Base-by-base conservation (phyloP, 37 sponge, comb jelly and placozoan species). In the Beroe forskalii region DNA sequence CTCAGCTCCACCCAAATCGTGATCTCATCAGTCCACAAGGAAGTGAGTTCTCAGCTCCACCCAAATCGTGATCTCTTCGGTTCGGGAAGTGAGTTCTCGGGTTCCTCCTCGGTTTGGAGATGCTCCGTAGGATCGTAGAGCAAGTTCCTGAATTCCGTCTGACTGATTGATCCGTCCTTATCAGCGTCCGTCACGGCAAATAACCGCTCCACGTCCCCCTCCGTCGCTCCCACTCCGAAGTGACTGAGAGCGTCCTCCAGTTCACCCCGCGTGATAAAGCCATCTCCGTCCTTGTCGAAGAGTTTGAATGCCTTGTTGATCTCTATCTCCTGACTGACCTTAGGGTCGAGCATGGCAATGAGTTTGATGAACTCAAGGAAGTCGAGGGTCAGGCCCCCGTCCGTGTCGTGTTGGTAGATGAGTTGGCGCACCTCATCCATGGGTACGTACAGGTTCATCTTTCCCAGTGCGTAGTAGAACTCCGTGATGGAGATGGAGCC, bases 261-360 rank as follows among this genome's bases (percentile, higher is more conserved):
- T 48, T 80, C 86, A 9, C 27, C 30, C 55, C 32, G 27, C 6
- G 40, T 80, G 27, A 80, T 39, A 48, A 43, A 80, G 40, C 86
- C 86, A 30, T 80, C 86, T 1, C 35, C 38, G 55, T 80, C 35
- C 55, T 44, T 41, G 31, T 80, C 86, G 22, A 80, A 80, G 2
- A 80, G 55, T 48, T 80, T 80, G 86, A 80, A 80, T 4, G 86
- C 86, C 22, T 80, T 80, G 55, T 80, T 80, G n/a, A 80, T 80
- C 31, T 80, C 86, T 41, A 80, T 80, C 55, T 80, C 86, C 86
- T 80, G 86, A 3, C 86, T 38, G 55, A 80, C 40, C 4, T 37
- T 41, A 25, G 86, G 86, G 30, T 80, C 86, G 28, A 80, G 55
- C 30, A 35, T 80, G 55, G 86, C 37, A 2, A 80, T 44, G n/a